phyloP scores from a whole-genome alignment of 2,113 vertebrate genomes.

The Clarias gariepinus region DNA sequence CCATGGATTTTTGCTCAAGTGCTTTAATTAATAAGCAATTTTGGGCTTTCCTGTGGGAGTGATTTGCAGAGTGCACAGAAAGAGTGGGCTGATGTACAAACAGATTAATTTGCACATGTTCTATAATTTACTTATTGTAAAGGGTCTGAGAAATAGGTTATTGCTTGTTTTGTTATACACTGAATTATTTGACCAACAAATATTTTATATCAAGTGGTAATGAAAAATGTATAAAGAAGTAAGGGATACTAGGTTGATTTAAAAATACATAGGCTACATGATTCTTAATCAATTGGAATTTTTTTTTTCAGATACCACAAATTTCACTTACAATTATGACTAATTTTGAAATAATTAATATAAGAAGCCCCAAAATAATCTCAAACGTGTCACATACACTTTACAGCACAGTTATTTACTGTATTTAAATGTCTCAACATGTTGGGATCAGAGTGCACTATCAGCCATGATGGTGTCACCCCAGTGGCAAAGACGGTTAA shows the following conservation, averaged over 20 bases:
- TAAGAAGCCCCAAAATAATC: background rate
- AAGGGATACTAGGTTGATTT: background rate
- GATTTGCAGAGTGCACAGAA: slow-evolving; percentile 16
- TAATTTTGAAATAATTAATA: background rate
- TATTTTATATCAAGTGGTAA: background rate
- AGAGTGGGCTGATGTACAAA: slow-evolving; percentile 38
- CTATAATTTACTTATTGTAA: slow-evolving; percentile 23
- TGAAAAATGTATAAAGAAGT: background rate
- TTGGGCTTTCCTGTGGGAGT: slow-evolving; percentile 36
- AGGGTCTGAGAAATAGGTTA: slow-evolving; percentile 34
- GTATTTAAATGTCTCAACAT: background rate
- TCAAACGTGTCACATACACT: background rate
- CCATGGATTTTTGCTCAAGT: slow-evolving; percentile 29
- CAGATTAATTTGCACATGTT: slow-evolving; percentile 39
- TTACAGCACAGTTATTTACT: background rate
- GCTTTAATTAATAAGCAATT: slow-evolving; percentile 45
- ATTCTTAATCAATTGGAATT: background rate
- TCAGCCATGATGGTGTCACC: background rate
- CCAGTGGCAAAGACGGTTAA: too few species aligned
- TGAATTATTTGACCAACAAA: slow-evolving; percentile 13
- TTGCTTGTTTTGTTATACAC: slow-evolving; percentile 21
- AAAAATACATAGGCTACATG: background rate
- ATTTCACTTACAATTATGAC: background rate
- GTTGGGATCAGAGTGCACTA: background rate
- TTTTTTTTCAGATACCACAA: background rate